Evolutionary conservation across 2,113 vertebrate species (phyloP), one percentile per base, ranked within the genome.

Genomic region (Corythaixoides concolor): DNA sequence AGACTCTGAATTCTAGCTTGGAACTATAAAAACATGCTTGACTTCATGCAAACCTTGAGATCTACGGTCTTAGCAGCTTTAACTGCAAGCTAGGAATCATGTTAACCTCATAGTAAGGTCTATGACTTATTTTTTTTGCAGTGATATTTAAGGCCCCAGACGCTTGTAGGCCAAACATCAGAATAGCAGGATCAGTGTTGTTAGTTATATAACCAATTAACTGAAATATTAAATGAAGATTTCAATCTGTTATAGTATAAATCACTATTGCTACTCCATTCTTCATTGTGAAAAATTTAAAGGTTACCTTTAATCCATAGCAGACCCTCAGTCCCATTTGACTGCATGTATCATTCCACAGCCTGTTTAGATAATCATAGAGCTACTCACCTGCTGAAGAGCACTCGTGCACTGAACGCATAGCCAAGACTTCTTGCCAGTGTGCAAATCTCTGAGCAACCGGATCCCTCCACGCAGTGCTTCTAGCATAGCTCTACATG

Each of bases 401-500:
- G 33, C 55, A 32, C 11, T 35, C 9, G 1, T 7, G 47, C 5
- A 6, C 49, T 49, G 33, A 82, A 53, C 1, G 6, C 9, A 6
- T 2, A 17, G 53, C 39, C 37, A 59, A 41, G 32, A 37, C n/a
- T 50, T 67, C 49, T 52, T 52, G 35, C 11, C 53, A 53, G 18
- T 14, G 12, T 21, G 21, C 53, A 50, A 35, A 66, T 21, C 33
- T 59, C 75, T 84, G 28, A 73, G 76, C 50, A 90, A 45, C 5
- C 0, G 2, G 50, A 64, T 3, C 12, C 13, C 30, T 60, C 15
- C 1, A 1, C 24, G 35, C 22, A 37, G 22, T 12, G 55, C 50
- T 85, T 43, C 41, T 4, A 35, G 64, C 35, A 39, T 7, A 88
- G 72, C 62, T 72, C 59, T 62, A 47, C 33, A 7, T 2, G 8